Percentiles rank a stretch among this genome's conserved stretches.
phyloP scores from a whole-genome alignment of 2,113 vertebrate species.

The Phycodurus eques region DNA sequence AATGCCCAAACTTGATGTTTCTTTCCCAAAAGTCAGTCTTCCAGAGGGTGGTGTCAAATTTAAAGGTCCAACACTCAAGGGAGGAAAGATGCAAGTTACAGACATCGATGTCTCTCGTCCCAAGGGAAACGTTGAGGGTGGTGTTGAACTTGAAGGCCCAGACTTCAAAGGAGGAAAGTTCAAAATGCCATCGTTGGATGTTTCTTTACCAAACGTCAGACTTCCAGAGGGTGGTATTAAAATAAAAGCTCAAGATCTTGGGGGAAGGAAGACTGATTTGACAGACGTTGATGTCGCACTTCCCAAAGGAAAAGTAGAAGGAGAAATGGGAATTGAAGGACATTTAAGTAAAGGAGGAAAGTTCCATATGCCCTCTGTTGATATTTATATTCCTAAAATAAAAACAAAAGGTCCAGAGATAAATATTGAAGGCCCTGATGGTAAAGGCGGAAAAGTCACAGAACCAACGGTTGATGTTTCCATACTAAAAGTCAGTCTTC shows the following conservation, averaged over 20 bases:
- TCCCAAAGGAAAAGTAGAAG: constrained; percentile 32
- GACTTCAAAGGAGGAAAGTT: constrained; percentile 18
- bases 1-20: constrained; percentile 38
- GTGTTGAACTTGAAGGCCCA: constrained; percentile 10
- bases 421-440: not conserved
- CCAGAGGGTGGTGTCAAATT: constrained; percentile 31
- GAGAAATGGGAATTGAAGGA: constrained; percentile 20
- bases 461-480: not conserved
- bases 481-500: constrained; percentile 20
- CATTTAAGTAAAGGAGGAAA: constrained; percentile 24
- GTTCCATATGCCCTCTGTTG: constrained; percentile 23
- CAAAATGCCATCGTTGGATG: constrained; percentile 39
- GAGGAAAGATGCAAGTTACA: not conserved
- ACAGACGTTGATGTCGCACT: constrained; percentile 27
- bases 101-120: constrained; percentile 21
- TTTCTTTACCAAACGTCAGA: constrained; percentile 57
- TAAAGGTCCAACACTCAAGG: constrained; percentile 13
- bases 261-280: constrained; percentile 28
- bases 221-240: constrained; percentile 4
- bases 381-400: not conserved
- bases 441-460: constrained; percentile 7
- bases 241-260: constrained; percentile 27
- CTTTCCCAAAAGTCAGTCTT: constrained; percentile 34
- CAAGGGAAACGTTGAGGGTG: constrained; percentile 38
- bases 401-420: constrained; percentile 1